A percentile compares a stretch with the other conserved stretches of the same genome.
phyloP scores from a whole-genome alignment of 1,140 invertebrate genomes.

The Apis dorsata region DNA sequence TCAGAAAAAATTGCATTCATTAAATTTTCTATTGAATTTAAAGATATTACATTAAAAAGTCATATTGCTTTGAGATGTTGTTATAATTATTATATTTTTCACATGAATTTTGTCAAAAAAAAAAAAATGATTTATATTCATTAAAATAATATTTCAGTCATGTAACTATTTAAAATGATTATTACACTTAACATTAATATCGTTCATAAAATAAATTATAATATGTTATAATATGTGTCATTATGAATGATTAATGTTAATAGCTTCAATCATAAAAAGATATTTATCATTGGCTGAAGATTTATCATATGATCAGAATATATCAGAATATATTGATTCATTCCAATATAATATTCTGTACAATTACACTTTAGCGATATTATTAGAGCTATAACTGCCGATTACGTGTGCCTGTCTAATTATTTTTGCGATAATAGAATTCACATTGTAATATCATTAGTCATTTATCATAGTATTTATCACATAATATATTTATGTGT shows the following conservation, averaged over 20 bases:
- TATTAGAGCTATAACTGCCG: conserved; percentile 33
- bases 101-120: neutral
- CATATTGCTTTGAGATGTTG: neutral
- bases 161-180: neutral
- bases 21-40: neutral
- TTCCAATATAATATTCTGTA: conserved; percentile 21
- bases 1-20: neutral
- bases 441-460: conserved; percentile 15
- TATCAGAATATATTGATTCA: conserved; percentile 53
- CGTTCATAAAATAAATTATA: neutral
- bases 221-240: neutral
- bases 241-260: conserved; percentile 26
- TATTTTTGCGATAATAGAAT: conserved; percentile 16
- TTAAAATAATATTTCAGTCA: neutral
- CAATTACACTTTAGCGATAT: conserved; percentile 17
- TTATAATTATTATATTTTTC: neutral
- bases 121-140: neutral
- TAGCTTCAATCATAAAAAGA: neutral
- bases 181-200: neutral
- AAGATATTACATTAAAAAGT: neutral
- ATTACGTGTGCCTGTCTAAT: conserved; percentile 16
- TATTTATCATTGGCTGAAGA: conserved; percentile 33
- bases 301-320: conserved; percentile 62
- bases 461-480: conserved; percentile 2
- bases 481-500: conserved; percentile 10